Percentiles rank a stretch among this genome's conserved stretches.
phyloP scores from a whole-genome alignment of 1,140 invertebrate genomes.

The Mactra quadrangularis region DNA sequence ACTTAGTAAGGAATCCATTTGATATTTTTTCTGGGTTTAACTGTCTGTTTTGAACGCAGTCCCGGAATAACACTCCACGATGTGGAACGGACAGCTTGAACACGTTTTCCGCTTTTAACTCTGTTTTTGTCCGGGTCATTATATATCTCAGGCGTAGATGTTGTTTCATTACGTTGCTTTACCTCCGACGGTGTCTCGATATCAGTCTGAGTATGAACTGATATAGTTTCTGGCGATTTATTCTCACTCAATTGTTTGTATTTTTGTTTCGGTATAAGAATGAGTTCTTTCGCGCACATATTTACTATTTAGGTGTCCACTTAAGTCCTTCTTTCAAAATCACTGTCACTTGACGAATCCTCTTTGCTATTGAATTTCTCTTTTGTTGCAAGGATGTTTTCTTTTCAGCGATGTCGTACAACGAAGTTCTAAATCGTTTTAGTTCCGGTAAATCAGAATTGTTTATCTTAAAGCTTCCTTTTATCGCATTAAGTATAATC shows the following conservation, averaged over 20 bases:
- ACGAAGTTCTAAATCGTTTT: background rate
- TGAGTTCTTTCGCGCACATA: too few relatives aligned
- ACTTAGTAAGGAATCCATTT: too few relatives aligned
- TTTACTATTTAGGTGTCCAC: too few relatives aligned
- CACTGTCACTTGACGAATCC: conserved; percentile 15
- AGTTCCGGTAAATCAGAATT: background rate
- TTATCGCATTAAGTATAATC: too few relatives aligned
- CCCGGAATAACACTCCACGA: conserved; percentile 12
- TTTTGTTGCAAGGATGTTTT: too few relatives aligned
- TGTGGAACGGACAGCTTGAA: background rate
- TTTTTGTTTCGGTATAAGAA: too few relatives aligned
- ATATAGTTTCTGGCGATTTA: background rate
- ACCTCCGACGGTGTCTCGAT: background rate
- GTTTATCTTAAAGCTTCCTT: background rate
- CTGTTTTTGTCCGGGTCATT: too few relatives aligned
- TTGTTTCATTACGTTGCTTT: background rate
- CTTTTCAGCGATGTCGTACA: background rate
- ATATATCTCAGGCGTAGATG: too few relatives aligned
- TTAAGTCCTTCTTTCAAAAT: too few relatives aligned
- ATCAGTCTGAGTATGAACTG: conserved; percentile 6
- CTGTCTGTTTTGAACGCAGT: background rate
- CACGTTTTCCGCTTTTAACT: background rate
- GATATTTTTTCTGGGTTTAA: too few relatives aligned
- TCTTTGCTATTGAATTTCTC: background rate
- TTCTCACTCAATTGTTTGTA: background rate